These are phyloP conservation scores for Copidosoma aretas DNA, from an alignment of 2,888 invertebrate species.

Conservation along the genomic window DNA sequence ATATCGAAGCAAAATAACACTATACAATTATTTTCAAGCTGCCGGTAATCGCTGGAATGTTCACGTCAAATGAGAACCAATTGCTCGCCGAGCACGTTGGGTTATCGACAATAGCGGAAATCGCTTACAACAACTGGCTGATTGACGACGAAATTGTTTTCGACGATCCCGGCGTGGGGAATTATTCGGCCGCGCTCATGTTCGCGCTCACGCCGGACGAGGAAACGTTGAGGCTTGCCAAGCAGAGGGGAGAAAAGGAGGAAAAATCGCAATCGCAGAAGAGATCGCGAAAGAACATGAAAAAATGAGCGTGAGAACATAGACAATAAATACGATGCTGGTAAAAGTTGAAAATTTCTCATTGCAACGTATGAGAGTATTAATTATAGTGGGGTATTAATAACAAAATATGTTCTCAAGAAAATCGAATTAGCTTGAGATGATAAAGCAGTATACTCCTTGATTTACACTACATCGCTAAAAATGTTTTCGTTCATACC, in stretches of 20 bases:
- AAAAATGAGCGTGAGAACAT: not conserved
- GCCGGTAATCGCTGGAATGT: conserved; percentile 45
- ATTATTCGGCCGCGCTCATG: conserved; percentile 62
- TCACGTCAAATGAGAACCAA: conserved; percentile 50
- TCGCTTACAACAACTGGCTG: conserved; percentile 62
- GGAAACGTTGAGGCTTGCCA: not conserved
- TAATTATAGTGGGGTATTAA: no score
- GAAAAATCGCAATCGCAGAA: not conserved
- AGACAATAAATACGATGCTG: not conserved
- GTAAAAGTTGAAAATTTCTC: no score
- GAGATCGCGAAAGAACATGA: not conserved
- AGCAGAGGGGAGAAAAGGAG: not conserved
- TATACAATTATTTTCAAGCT: conserved; percentile 19
- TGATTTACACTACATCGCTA: no score
- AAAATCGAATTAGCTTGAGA: no score
- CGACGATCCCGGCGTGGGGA: conserved; percentile 64
- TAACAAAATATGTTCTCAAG: no score
- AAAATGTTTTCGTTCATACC: no score
- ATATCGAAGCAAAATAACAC: not conserved
- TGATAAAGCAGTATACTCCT: no score
- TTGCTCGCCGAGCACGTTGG: conserved; percentile 44
- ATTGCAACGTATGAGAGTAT: no score
- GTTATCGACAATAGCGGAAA: conserved; percentile 53
- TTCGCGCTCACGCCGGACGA: conserved; percentile 40
- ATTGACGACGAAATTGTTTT: conserved; percentile 62